These are phyloP conservation scores for Psophia crepitans DNA, from an alignment of 2,113 vertebrate species.

Conservation along the genomic window DNA sequence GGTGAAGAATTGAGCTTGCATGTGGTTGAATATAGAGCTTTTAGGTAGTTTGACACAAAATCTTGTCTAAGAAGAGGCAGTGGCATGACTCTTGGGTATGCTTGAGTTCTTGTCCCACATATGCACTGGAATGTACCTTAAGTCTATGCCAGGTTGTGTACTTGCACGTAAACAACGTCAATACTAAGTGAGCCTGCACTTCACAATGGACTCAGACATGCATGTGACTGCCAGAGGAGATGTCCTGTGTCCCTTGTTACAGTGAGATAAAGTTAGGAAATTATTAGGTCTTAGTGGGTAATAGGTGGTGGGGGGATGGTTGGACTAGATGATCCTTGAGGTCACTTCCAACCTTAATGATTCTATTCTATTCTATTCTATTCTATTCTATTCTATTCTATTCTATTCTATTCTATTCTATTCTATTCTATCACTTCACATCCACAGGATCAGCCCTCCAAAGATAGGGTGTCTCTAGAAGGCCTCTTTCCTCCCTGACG, in stretches of 20 bases:
- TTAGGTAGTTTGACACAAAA: background rate
- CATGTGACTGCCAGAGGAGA: background rate
- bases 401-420: too few relatives aligned
- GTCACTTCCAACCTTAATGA: too few relatives aligned
- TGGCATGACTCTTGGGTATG: too few relatives aligned
- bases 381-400: too few relatives aligned
- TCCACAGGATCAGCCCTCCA: background rate
- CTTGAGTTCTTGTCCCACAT: background rate
- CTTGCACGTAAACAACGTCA: background rate
- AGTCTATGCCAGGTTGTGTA: background rate
- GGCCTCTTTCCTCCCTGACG: background rate
- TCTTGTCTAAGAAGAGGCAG: background rate
- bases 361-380: too few relatives aligned
- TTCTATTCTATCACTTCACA: background rate
- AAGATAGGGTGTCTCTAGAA: background rate
- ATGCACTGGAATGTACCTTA: background rate
- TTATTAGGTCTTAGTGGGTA: background rate
- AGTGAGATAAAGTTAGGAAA: background rate
- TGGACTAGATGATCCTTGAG: too few relatives aligned
- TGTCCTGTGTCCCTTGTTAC: background rate
- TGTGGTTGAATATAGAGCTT: background rate
- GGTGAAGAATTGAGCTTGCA: background rate
- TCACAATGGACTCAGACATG: background rate
- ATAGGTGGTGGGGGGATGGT: too few relatives aligned
- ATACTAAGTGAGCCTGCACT: background rate